Base-by-base conservation (phyloP, 2,888 invertebrate species). In the Euclidia mi region DNA sequence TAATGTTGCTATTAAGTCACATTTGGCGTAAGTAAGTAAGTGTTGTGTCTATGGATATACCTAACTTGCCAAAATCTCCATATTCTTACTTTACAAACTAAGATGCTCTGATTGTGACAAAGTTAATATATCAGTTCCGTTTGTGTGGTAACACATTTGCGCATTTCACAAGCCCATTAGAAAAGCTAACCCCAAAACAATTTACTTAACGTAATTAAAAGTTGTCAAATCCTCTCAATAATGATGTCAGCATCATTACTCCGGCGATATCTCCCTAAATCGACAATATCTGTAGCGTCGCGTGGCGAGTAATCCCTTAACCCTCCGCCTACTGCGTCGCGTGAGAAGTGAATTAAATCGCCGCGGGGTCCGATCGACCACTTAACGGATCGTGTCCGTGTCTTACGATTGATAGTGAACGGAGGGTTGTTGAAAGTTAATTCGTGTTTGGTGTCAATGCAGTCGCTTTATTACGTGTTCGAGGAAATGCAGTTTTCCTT, bases 271-370 rank as follows among this genome's bases (percentile, higher is more conserved):
- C 83, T 81, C 76, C 75, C 79, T 69, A 91, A 90, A 93, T 90
- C 89, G 92, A 94, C 89, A 90, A 93, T 92, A 88, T 94, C 91
- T 93, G 93, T 92, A 84, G 67, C 67, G 92, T 84, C 94, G 92
- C 92, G 93, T 94, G 93, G 72, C 85, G 60, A 65, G 76, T 92
- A 92, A 94, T 93, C 94, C 90, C 83, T 84, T 82, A 89, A 88
- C 90, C 91, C 90, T 86, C 87, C 85, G 78, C 82, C 84, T 74
- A 78, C 79, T 68, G 74, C 72, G 80, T 89, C 90, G 90, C 92
- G 93, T 93, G 94, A 92, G 93, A 93, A 93, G 91, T 89, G 88
- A 91, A 91, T 90, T 89, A 89, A 90, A 76, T 76, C 75, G 68
- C 86, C 87, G 71, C 86, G 88, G 91, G 91, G 88, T 89, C 89